Evolutionary conservation across 2,797 vertebrate species (phyloP).

Genomic region (Centropyge bicolor): DNA sequence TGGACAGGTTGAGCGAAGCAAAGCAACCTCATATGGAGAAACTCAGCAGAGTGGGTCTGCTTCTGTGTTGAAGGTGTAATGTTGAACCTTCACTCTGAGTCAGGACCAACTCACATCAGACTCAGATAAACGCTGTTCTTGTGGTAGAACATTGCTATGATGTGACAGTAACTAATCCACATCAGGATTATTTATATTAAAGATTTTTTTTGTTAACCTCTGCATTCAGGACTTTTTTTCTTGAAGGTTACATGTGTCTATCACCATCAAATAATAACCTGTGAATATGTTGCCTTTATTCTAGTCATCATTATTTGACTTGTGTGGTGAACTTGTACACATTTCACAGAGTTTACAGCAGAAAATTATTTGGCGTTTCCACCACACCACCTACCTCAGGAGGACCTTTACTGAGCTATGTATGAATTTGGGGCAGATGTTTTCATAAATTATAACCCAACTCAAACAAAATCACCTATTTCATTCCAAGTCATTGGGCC

Average conservation of each 20-base stretch:
- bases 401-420: background rate
- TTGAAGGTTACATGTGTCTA: background rate
- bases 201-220: slow-evolving; percentile 14
- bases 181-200: slow-evolving; percentile 55
- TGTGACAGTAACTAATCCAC: slow-evolving; percentile 21
- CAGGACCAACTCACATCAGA: background rate
- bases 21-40: slow-evolving; percentile 1
- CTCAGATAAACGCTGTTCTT: slow-evolving; percentile 10
- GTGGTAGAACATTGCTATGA: background rate
- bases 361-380: background rate
- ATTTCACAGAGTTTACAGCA: too few species aligned
- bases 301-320: background rate
- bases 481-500: background rate
- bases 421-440: too few species aligned
- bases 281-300: background rate
- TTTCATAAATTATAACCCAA: too few species aligned
- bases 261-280: background rate
- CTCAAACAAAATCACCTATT: background rate
- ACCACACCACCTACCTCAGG: background rate
- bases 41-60: slow-evolving; percentile 5
- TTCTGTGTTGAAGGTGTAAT: background rate
- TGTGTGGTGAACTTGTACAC: background rate
- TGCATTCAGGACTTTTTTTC: background rate
- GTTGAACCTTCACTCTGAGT: slow-evolving; percentile 11
- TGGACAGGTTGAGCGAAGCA: slow-evolving; percentile 17